Conservation (phyloP, 1,140 invertebrate species). For the Ooceraea biroi region DNA sequence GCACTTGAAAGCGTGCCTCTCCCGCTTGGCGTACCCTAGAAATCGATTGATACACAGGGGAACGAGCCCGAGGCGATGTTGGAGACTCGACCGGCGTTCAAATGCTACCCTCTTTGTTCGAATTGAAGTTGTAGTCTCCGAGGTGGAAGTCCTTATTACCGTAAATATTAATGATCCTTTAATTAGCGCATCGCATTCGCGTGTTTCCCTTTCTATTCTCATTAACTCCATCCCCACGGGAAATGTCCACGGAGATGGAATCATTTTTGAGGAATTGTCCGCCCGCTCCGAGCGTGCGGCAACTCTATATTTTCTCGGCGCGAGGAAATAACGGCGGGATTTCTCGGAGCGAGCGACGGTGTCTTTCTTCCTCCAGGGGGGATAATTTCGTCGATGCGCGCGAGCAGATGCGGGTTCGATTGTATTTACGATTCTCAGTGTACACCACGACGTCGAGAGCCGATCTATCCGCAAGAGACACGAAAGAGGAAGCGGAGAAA, state of each 20-base stretch:
- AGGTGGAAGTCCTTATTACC: neutral
- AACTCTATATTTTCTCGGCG: conserved; percentile 22
- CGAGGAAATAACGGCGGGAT: conserved; percentile 16
- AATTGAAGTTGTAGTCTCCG: neutral
- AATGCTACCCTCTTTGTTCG: neutral
- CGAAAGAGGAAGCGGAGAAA: neutral
- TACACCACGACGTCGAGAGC: neutral
- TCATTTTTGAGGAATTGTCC: neutral
- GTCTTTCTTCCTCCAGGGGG: neutral
- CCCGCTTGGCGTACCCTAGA: neutral
- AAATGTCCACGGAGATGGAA: neutral
- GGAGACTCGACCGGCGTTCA: no score
- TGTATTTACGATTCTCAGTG: conserved; percentile 36
- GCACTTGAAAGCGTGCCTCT: neutral
- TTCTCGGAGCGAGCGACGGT: neutral
- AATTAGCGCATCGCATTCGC: neutral
- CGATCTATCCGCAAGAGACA: conserved; percentile 36
- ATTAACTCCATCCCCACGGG: neutral
- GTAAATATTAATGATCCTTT: neutral
- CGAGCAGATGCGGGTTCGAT: conserved; percentile 26
- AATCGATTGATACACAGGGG: neutral
- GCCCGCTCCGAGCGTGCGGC: neutral
- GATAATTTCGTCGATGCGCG: conserved; percentile 32
- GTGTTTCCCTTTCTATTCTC: neutral
- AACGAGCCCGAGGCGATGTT: neutral